Evolutionary conservation across 2,113 vertebrate species (phyloP), one percentile per base, ranked within the genome.

Genomic region (Colius striatus): DNA sequence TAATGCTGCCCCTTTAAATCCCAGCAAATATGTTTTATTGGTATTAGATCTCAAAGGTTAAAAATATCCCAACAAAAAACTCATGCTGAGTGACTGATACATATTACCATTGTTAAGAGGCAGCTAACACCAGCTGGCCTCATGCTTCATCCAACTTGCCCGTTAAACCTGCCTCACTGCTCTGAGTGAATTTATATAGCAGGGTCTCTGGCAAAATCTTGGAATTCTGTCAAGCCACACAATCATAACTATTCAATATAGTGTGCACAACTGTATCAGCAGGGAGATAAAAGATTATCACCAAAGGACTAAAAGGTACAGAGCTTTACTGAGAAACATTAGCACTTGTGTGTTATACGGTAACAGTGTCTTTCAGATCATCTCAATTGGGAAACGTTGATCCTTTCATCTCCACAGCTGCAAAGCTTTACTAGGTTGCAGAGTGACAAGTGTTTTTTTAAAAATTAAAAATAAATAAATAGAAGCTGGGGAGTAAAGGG

Each of bases 51-150:
- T 85, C 60, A 25, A 92, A 89, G 34, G 94, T 84, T 62, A 73
- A 85, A 95, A 95, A 90, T 54, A 80, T 18, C 15, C 51, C 13
- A 84, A 86, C 65, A 50, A 34, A 16, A 8, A 30, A 32, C 57
- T 11, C 85, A 84, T 63, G 67, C 78, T 73, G 93, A 84, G 91
- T 96, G 97, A 94, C 83, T 91, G 96, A 97, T 95, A 96, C 41
- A 41, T 55, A 90, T 68, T 73, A n/a, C 79, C 84, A 75, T 87
- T 68, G 79, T 92, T 90, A 94, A 86, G 81, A 93, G 86, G 71
- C 94, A 95, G 89, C 91, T 95, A 91, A 95, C 89, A 96, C 87
- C 97, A 97, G 93, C 96, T 96, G 93, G 87, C 87, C 94, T 90
- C 79, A 67, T 53, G 76, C 83, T 93, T 84, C 94, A 96, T 96